Percentiles rank a stretch among this genome's conserved stretches.
These are phyloP conservation scores for Pyrochroa serraticornis DNA, from an alignment of 2,888 invertebrate species.

Conservation along the genomic window DNA sequence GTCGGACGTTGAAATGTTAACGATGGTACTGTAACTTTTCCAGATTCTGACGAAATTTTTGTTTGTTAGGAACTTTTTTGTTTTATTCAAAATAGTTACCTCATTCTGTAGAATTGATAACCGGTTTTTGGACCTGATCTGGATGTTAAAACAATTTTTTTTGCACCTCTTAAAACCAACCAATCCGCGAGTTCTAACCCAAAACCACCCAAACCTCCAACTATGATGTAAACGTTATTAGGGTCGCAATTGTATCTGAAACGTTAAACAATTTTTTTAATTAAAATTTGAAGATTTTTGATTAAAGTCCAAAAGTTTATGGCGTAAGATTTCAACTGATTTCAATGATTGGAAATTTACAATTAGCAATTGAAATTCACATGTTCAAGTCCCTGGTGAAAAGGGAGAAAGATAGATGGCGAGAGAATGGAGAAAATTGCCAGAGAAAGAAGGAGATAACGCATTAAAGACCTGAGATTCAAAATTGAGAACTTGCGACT, in stretches of 20 bases:
- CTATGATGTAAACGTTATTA: conserved; percentile 51
- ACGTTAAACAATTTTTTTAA: neutral
- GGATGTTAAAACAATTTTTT: conserved; percentile 64
- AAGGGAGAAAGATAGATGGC: no score
- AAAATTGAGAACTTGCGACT: no score
- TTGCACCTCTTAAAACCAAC: conserved; percentile 66
- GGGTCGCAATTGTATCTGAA: conserved; percentile 11
- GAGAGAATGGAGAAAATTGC: no score
- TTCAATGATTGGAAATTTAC: no score
- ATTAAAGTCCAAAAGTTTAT: no score
- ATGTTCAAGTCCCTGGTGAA: no score
- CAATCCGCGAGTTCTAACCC: conserved; percentile 56
- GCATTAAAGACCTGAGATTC: no score
- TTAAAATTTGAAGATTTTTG: no score
- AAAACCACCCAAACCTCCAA: conserved; percentile 69
- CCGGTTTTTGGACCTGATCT: conserved; percentile 64
- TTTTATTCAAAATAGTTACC: neutral
- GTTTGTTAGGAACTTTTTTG: neutral
- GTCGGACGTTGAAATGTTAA: conserved; percentile 72
- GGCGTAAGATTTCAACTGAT: no score
- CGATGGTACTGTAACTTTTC: conserved; percentile 63
- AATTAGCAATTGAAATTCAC: no score
- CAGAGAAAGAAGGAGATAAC: no score
- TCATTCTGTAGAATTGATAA: conserved; percentile 58
- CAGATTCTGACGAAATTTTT: conserved; percentile 2